phyloP scores from a whole-genome alignment of 2,797 vertebrate genomes.

The Halcyon leucocephala region DNA sequence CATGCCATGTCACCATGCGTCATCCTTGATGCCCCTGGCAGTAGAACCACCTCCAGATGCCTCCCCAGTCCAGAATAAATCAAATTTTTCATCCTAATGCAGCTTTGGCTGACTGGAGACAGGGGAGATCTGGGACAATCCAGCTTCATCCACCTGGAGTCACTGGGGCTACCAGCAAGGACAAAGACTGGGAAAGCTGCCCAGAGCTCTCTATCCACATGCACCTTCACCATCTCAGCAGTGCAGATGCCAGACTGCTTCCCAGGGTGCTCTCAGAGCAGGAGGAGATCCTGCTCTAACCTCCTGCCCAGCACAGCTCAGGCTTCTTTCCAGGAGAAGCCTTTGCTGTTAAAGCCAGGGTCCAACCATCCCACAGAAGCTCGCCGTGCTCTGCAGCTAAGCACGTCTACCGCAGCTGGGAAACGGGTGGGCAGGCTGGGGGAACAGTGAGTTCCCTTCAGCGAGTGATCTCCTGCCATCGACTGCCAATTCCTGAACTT shows the following conservation, averaged over 20 bases:
- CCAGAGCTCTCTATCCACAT: not conserved
- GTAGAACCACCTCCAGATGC: not conserved
- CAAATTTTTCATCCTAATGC: fast-evolving
- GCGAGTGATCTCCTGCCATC: constrained; percentile 18
- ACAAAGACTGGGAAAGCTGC: fast-evolving
- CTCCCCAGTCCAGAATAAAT: not conserved
- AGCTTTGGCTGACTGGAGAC: not conserved
- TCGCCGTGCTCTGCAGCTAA: not conserved
- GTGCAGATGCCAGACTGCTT: fast-evolving
- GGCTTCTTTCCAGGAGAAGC: not conserved
- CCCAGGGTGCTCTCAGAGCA: not conserved
- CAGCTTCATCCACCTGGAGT: too few species aligned
- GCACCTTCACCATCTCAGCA: fast-evolving
- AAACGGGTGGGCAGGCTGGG: not conserved
- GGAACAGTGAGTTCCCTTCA: constrained; percentile 38
- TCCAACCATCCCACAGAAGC: not conserved
- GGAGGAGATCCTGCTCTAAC: not conserved
- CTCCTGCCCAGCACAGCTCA: not conserved
- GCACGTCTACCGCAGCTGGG: not conserved
- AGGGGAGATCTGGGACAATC: not conserved
- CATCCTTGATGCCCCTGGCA: not conserved
- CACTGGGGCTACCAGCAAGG: not conserved
- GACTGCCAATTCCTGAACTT: constrained; percentile 22
- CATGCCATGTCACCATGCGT: not conserved
- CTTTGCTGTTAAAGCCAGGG: not conserved